Evolutionary conservation across 2,888 invertebrate species (phyloP), one percentile per base, ranked within the genome.

Genomic region (Xanthia icteritia): DNA sequence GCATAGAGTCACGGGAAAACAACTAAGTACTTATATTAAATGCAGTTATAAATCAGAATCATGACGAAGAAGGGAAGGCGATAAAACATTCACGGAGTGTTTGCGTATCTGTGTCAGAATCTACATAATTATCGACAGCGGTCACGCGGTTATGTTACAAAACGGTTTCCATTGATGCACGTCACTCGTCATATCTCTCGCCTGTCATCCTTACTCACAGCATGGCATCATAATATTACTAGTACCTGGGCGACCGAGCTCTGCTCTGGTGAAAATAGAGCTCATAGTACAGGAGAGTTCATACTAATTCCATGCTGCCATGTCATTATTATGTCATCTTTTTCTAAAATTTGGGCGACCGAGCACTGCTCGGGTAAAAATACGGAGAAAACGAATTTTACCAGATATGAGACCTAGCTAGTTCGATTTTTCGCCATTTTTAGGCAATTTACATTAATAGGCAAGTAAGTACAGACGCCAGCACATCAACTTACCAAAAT

Each of bases 71-170:
- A 79, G 80, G 81, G 56, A 23, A 75, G 74, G 58, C 76, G 80
- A 84, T 83, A 80, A 78, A 70, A 70, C 72, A 75, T 73, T 78
- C 70, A 73, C 71, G 51, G 64, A 70, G 61, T 73, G 74, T 72
- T 64, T 79, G 72, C 73, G 75, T 84, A 89, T 86, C 80, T 89
- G 73, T 88, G 89, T 85, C 88, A 85, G 79, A 82, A 85, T 86
- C 81, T 85, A 83, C 88, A 86, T 86, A 88, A 76, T 82, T 85
- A 89, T 79, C 77, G 71, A 65, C 79, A 77, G 75, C 81, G 82
- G 86, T 86, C 89, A 86, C 77, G 71, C 76, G 77, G 70, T 81
- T 79, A 77, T 75, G 69, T 84, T 82, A 80, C 77, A 77, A 80
- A 79, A 84, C 82, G 63, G 81, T 87, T 77, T 83, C 80, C 82